Base-by-base conservation (phyloP, 1,140 invertebrate species). In the Aphaenogaster floridana region DNA sequence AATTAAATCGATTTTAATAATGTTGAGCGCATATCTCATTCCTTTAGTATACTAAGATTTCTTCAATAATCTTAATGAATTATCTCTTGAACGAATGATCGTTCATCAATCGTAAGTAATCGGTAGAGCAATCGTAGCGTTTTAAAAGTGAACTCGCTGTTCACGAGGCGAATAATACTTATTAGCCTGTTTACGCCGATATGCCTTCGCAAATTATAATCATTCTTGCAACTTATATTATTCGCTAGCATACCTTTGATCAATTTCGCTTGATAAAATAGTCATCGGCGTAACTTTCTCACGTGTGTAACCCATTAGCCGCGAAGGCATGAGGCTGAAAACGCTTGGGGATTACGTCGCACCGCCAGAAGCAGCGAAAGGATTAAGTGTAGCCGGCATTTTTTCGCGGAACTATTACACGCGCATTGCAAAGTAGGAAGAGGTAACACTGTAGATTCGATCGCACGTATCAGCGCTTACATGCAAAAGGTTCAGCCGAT, bases 401-500 rank as follows among this genome's bases (percentile, higher is more conserved):
- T 84, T 84, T 83, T 42, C 28, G 28, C n/a, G n/a, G 6, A 48
- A 84, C 42, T 2, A 34, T 74, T 74, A 39, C 42, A 11, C 34
- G 69, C 42, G 34, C 13, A 28, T 84, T 61, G n/a, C 69, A 50
- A 63, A 76, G 42, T 76, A 84, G 42, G 80, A 84, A 84, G 80
- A 84, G 54, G 5, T 74, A 83, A 83, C 39, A 50, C 17, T n/a
- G 48, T 72, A 87, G 66, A 87, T 88, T 50, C 28, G 68, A 88
- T 88, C 71, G 28, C 11, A 15, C 28, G 11, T 76, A 48, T 34
- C 45, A 34, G 69, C 45, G 78, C 50, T 83, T 42, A 57, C 45
- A 28, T 45, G 57, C 57, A 74, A 84, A 86, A 89, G 74, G 88
- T 90, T 89, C 88, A 42, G 21, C 81, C 21, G 64, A 54, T 52